A percentile compares a stretch with the other conserved stretches of the same genome.
These are phyloP conservation scores for Drosophila parabipectinata DNA, from an alignment of 1,140 invertebrate species.

Conservation along the genomic window DNA sequence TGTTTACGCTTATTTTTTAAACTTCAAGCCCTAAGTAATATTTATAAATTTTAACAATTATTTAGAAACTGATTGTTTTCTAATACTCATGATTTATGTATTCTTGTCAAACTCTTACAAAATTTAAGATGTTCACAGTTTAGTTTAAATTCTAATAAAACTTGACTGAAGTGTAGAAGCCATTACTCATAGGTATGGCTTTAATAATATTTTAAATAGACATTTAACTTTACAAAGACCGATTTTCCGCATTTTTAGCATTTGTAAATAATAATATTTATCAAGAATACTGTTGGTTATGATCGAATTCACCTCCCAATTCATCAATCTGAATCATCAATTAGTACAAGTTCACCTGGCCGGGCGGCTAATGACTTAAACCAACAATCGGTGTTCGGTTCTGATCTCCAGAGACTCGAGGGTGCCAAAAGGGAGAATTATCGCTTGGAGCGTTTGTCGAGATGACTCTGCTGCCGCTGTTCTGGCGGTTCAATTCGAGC, in stretches of 20 bases:
- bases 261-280: background rate
- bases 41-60: background rate
- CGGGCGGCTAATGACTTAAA: constrained; percentile 33
- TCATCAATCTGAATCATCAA: constrained; percentile 37
- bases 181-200: too few species aligned
- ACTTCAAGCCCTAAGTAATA: background rate
- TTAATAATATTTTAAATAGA: background rate
- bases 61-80: background rate
- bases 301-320: constrained; percentile 7
- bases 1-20: background rate
- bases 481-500: constrained; percentile 34
- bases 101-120: background rate
- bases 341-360: constrained; percentile 27
- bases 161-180: background rate
- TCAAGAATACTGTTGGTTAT: constrained; percentile 1
- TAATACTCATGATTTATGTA: background rate
- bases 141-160: background rate
- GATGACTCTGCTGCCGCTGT: constrained; percentile 16
- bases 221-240: background rate
- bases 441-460: constrained; percentile 33
- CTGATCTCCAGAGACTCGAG: constrained; percentile 8
- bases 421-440: constrained; percentile 57
- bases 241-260: background rate
- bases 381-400: constrained; percentile 34
- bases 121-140: background rate